Percentiles rank a stretch among this genome's conserved stretches.
Conservation (phyloP, 1,140 invertebrate genomes). For the Sipha flava region DNA sequence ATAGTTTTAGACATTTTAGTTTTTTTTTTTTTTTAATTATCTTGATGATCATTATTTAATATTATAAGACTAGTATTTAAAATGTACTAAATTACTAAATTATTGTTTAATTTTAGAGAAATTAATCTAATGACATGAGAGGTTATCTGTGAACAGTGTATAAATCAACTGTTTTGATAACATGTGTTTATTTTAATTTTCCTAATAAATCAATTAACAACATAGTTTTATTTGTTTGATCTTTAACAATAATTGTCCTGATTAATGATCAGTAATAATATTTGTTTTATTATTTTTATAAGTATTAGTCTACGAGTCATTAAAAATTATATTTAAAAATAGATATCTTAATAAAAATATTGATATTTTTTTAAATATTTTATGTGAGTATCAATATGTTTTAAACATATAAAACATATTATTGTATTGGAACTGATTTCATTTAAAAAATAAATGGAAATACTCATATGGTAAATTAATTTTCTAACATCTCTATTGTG, state of each 20-base stretch:
- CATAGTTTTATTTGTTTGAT: neutral
- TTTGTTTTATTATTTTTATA: neutral
- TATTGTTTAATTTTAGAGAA: neutral
- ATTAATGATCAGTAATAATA: neutral
- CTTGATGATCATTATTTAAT: neutral
- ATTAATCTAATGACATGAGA: neutral
- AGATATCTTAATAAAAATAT: too few species aligned
- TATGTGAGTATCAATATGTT: too few species aligned
- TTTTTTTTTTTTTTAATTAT: neutral
- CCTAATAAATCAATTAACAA: neutral
- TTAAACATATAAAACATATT: too few species aligned
- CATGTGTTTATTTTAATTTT: neutral
- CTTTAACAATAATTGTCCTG: neutral
- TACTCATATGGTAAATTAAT: too few species aligned
- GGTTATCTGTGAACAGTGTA: neutral
- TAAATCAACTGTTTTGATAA: neutral
- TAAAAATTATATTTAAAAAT: neutral
- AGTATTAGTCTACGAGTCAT: neutral
- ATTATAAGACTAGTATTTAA: neutral
- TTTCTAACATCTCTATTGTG: too few species aligned
- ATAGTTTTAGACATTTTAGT: neutral
- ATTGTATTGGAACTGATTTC: too few species aligned
- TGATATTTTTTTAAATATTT: too few species aligned
- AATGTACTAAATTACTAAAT: too few species aligned
- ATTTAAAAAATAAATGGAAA: too few species aligned